Evolutionary conservation across 2,888 invertebrate genomes (phyloP).

Genomic region (Dichetophora obliterata): DNA sequence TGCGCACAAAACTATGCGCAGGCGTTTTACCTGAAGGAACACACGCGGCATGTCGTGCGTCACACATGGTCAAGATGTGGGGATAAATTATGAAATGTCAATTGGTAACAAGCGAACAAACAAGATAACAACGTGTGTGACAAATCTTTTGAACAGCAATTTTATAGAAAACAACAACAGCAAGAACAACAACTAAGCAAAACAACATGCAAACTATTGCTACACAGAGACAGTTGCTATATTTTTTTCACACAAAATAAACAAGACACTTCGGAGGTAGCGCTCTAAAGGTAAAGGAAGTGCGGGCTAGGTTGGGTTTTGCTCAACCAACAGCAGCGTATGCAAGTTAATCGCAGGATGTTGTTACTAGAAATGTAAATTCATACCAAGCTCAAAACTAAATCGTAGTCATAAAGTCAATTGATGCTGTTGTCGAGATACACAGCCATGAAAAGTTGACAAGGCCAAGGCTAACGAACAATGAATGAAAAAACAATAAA

Average conservation of each 20-base stretch:
- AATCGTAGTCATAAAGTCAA: too few species aligned
- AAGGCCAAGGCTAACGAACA: too few species aligned
- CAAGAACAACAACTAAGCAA: background rate
- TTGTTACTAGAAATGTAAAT: too few species aligned
- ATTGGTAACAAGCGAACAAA: slow-evolving; percentile 45
- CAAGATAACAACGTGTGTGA: slow-evolving; percentile 28
- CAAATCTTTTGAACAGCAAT: slow-evolving; percentile 16
- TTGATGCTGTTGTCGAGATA: too few species aligned
- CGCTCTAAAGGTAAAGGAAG: too few species aligned
- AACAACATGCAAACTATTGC: too few species aligned
- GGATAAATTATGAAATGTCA: slow-evolving; percentile 52
- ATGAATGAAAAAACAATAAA: too few species aligned
- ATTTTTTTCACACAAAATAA: slow-evolving; percentile 1
- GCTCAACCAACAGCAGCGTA: too few species aligned
- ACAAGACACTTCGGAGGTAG: background rate
- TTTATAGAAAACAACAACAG: background rate
- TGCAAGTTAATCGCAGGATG: too few species aligned
- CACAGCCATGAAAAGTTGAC: too few species aligned
- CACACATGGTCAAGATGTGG: slow-evolving; percentile 33
- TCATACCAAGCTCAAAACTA: too few species aligned
- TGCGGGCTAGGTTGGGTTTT: too few species aligned
- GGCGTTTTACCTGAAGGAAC: slow-evolving; percentile 15
- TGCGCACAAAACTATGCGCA: background rate
- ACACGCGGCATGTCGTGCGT: background rate
- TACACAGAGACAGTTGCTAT: background rate